phyloP scores from a whole-genome alignment of 2,113 vertebrate species.

The Callocephalon fimbriatum region DNA sequence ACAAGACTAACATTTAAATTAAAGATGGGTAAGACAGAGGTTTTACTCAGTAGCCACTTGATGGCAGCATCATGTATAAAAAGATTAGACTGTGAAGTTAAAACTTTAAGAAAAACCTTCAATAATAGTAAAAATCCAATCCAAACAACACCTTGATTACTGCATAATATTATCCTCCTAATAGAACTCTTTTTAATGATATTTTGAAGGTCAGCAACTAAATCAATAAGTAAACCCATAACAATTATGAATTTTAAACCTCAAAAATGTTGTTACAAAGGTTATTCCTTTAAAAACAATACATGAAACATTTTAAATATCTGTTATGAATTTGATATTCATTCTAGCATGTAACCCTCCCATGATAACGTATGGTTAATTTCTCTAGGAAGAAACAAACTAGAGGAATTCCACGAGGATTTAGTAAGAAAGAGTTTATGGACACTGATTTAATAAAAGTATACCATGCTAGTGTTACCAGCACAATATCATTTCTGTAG shows the following conservation, averaged over 20 bases:
- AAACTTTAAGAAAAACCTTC: not conserved
- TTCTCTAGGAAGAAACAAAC: not conserved
- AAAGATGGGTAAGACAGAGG: not conserved
- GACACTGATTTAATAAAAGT: not conserved
- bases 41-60: constrained; percentile 43
- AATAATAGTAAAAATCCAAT: not conserved
- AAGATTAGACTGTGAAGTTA: not conserved
- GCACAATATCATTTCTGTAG: not conserved
- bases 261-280: not conserved
- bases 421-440: not conserved
- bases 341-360: not conserved
- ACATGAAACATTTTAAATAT: not conserved
- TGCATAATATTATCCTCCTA: not conserved
- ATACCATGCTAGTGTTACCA: not conserved
- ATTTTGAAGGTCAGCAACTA: constrained; percentile 34
- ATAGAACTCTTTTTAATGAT: not conserved
- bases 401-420: not conserved
- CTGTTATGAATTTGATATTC: not conserved
- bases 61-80: constrained; percentile 38
- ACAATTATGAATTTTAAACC: not conserved
- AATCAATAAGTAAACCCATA: constrained; percentile 2
- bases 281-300: constrained; percentile 34
- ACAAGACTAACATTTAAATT: not conserved
- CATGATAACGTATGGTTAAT: not conserved
- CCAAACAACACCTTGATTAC: not conserved